Base-by-base conservation (phyloP, 2,797 vertebrate genomes). In the Syncerus caffer region DNA sequence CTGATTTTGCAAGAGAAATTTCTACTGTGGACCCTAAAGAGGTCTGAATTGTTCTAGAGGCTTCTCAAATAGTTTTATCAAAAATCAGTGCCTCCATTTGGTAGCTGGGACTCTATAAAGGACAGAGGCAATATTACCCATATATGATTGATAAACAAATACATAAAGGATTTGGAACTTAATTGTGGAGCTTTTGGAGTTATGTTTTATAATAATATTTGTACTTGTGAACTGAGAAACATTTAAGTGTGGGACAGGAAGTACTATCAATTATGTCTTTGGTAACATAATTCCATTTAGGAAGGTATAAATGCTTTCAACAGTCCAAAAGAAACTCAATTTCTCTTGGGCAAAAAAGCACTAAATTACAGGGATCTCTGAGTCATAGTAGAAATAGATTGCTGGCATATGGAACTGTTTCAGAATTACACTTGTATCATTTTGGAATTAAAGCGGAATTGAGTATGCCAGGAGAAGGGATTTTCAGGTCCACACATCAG, bases 231-330 rank as follows among this genome's bases (percentile, higher is more conserved):
- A 80, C 31, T 85, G 19, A 82, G 62, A 51, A 79, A 79, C 31
- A 87, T 6, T 25, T 9, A 88, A 58, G 7, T 57, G 3, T 9
- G 58, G 13, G 42, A 82, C 4, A 91, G 58, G 78, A 85, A 83
- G 51, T n/a, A 85, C 15, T 62, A 90, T 89, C 13, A 78, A 74
- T 96, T 50, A 80, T 60, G n/a, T 47, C 78, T 89, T 84, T 85
- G 53, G 45, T 80, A 64, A 89, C 47, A 45, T 84, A 89, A 93
- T 96, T 92, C 42, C 83, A 89, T 50, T 95, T 89, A 93, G 45
- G 62, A 96, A 95, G 57, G 45, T 29, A 82, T 53, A 92, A 89
- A 95, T 93, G 57, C 71, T 95, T 84, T 94, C 57, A 93, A 85
- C 42, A 78, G 71, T 83, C 67, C 67, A 38, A 38, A 71, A 71